A percentile compares a stretch with the other conserved stretches of the same genome.
These are phyloP conservation scores for Agrotis exclamationis DNA, from an alignment of 2,888 invertebrate genomes.

Conservation along the genomic window DNA sequence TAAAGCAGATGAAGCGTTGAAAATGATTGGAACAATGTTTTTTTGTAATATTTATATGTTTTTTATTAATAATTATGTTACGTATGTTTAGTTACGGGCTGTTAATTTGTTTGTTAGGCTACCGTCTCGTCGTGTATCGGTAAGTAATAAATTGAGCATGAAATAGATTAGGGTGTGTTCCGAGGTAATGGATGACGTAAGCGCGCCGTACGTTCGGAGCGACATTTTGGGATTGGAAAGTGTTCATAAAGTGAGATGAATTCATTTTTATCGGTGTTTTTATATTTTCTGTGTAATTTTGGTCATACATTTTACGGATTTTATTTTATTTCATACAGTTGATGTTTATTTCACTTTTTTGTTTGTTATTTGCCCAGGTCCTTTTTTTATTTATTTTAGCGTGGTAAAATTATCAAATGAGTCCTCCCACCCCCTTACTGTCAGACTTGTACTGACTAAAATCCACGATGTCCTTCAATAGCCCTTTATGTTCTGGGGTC, in stretches of 20 bases:
- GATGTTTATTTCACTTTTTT: no score
- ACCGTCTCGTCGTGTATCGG: conserved; percentile 63
- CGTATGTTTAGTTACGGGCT: conserved; percentile 81
- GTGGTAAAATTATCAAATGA: no score
- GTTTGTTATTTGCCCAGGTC: no score
- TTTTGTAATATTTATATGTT: conserved; percentile 71
- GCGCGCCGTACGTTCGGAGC: conserved; percentile 26
- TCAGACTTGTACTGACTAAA: no score
- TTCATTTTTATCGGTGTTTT: conserved; percentile 4
- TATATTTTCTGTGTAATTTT: background rate
- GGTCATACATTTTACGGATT: background rate
- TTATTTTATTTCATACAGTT: background rate
- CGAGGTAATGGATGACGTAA: conserved; percentile 54
- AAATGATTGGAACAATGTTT: conserved; percentile 84
- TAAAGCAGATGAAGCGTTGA: conserved; percentile 87
- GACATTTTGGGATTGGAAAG: conserved; percentile 47
- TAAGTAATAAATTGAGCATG: conserved; percentile 70
- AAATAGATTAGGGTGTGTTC: conserved; percentile 68
- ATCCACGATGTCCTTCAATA: no score
- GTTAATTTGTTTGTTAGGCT: conserved; percentile 78
- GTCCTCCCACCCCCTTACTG: no score
- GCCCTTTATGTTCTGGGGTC: no score
- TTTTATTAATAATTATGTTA: conserved; percentile 77
- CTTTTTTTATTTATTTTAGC: no score
- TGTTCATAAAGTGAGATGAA: conserved; percentile 42